A percentile compares a stretch with the other conserved stretches of the same genome.
Evolutionary conservation across 2,113 vertebrate species (phyloP).

Genomic region (Dicaeum eximium): DNA sequence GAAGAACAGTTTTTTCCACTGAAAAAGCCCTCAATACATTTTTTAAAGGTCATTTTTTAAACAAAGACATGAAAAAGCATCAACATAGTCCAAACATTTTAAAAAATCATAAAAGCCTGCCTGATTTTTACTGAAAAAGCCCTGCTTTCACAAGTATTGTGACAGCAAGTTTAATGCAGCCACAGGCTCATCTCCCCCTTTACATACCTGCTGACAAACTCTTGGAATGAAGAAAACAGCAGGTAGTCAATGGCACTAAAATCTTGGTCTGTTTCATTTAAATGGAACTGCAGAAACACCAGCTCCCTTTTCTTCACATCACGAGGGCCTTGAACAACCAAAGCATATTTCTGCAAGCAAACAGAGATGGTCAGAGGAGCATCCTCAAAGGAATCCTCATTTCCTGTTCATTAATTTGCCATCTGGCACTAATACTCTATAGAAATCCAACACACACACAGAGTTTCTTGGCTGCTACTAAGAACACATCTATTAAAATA

Average conservation of each 20-base stretch:
- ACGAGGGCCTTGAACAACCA: slow-evolving; percentile 88
- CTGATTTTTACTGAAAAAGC: neutral
- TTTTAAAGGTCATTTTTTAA: neutral
- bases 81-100: neutral
- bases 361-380: neutral
- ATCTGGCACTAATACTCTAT: neutral
- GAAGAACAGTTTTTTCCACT: neutral
- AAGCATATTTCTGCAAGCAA: slow-evolving; percentile 78
- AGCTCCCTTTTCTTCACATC: slow-evolving; percentile 90
- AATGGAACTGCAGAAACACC: slow-evolving; percentile 93
- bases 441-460: neutral
- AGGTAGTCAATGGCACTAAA: slow-evolving; percentile 98
- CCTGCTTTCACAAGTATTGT: neutral
- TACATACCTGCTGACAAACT: slow-evolving; percentile 73
- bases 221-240: slow-evolving; percentile 88
- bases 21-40: neutral
- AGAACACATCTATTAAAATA: neutral
- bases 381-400: neutral
- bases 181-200: neutral
- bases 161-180: neutral
- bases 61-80: neutral
- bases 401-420: neutral
- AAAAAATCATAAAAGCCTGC: neutral
- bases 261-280: slow-evolving; percentile 88
- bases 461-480: neutral